phyloP scores from a whole-genome alignment of 1,140 invertebrate species.

The Drosophila quadrilineata region DNA sequence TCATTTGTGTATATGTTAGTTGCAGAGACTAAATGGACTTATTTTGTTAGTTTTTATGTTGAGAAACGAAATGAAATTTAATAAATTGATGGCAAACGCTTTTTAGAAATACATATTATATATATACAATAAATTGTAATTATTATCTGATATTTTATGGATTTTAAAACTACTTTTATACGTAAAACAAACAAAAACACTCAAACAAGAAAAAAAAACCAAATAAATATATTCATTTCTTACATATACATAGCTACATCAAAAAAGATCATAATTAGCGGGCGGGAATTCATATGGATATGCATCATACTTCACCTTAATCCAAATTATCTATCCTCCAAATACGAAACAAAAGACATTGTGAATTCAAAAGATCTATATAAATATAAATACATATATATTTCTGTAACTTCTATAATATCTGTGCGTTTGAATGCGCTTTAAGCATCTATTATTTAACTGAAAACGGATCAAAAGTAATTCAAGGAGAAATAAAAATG shows the following conservation, averaged over 20 bases:
- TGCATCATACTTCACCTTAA: constrained; percentile 38
- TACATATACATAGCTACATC: constrained; percentile 32
- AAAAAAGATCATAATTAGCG: constrained; percentile 32
- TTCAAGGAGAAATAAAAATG: constrained; percentile 70
- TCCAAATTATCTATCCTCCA: constrained; percentile 20
- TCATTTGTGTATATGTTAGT: constrained; percentile 67
- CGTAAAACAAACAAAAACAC: constrained; percentile 49
- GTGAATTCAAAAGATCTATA: constrained; percentile 32
- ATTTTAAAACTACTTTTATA: constrained; percentile 78
- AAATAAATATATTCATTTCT: constrained; percentile 65
- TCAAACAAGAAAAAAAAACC: constrained; percentile 10
- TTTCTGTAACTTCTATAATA: constrained; percentile 75
- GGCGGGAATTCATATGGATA: constrained; percentile 50
- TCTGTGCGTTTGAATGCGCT: constrained; percentile 64
- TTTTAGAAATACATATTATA: constrained; percentile 54
- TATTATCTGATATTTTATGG: constrained; percentile 75
- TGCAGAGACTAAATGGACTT: constrained; percentile 69
- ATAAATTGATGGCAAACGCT: constrained; percentile 49
- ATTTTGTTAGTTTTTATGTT: constrained; percentile 56
- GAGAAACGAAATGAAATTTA: constrained; percentile 33
- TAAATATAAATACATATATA: constrained; percentile 60
- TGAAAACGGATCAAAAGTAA: constrained; percentile 68
- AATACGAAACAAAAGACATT: constrained; percentile 43
- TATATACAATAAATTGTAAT: constrained; percentile 67
- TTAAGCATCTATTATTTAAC: constrained; percentile 65